Percentiles rank a stretch among this genome's conserved stretches.
These are phyloP conservation scores for Hydrochoerus hydrochaeris DNA, from an alignment of 2,113 vertebrate genomes.

Conservation along the genomic window DNA sequence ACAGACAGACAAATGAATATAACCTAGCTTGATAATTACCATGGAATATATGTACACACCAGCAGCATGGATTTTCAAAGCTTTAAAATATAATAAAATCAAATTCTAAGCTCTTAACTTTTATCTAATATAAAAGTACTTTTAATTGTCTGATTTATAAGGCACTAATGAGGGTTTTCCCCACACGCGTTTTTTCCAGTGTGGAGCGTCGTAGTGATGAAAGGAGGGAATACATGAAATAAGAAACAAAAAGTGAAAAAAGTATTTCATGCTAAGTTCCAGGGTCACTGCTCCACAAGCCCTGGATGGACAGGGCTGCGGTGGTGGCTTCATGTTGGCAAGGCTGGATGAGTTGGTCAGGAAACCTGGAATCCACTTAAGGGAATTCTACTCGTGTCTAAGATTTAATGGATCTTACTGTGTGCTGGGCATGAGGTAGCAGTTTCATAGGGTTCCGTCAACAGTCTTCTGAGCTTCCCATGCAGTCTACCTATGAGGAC, in stretches of 20 bases:
- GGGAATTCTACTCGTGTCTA: not conserved
- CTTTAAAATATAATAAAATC: conserved; percentile 16
- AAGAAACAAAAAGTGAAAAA: not conserved
- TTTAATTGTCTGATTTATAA: not conserved
- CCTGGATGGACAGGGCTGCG: rapidly evolving
- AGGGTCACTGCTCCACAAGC: rapidly evolving
- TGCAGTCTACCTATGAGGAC: too few relatives aligned
- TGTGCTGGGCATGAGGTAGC: rapidly evolving
- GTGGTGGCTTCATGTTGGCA: not conserved
- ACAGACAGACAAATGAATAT: too few relatives aligned
- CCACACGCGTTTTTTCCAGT: not conserved
- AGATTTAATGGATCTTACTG: too few relatives aligned
- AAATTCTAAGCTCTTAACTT: not conserved
- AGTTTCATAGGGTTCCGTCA: not conserved
- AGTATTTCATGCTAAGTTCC: not conserved
- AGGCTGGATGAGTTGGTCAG: rapidly evolving
- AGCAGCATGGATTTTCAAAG: not conserved
- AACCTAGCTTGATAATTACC: not conserved
- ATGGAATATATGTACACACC: not conserved
- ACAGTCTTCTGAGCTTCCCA: too few relatives aligned
- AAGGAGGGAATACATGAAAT: not conserved
- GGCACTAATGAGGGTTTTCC: not conserved
- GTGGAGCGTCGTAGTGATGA: not conserved
- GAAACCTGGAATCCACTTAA: not conserved
- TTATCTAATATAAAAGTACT: not conserved